Percentiles rank a stretch among this genome's conserved stretches.
phyloP scores from a whole-genome alignment of 1,140 invertebrate species.

The Dendrolimus punctatus region DNA sequence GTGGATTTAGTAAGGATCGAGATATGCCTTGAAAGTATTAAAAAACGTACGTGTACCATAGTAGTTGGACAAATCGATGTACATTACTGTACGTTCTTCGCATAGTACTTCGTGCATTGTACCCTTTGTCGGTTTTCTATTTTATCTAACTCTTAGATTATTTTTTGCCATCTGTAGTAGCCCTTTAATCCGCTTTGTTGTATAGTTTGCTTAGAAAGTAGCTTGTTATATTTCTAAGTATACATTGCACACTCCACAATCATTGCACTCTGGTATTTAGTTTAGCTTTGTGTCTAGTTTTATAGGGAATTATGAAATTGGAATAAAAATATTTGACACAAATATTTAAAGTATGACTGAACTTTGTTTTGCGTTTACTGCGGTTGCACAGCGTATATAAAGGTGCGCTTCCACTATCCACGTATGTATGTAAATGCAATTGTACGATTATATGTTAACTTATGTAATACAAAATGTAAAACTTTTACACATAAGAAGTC shows the following conservation, averaged over 20 bases:
- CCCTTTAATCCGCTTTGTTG: conserved; percentile 4
- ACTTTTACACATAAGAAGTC: no score
- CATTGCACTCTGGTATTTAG: conserved; percentile 25
- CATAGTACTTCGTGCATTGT: conserved; percentile 66
- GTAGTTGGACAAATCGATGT: conserved; percentile 57
- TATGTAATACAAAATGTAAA: no score
- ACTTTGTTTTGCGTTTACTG: conserved; percentile 9
- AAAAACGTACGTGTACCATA: conserved; percentile 54
- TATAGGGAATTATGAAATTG: conserved; percentile 13
- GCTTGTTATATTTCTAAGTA: conserved; percentile 18
- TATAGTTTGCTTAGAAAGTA: conserved; percentile 8
- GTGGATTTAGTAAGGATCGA: conserved; percentile 37
- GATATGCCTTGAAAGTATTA: conserved; percentile 68
- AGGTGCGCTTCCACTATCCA: no score
- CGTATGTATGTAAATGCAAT: no score
- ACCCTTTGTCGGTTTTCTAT: conserved; percentile 41
- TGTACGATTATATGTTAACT: no score
- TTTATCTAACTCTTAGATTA: conserved; percentile 19
- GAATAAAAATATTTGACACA: conserved; percentile 39
- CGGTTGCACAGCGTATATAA: no score
- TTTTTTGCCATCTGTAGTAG: conserved; percentile 20
- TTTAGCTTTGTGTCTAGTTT: conserved; percentile 15
- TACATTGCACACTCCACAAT: conserved; percentile 5
- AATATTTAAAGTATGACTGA: conserved; percentile 26
- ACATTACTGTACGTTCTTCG: conserved; percentile 65